Percentiles rank a stretch among this genome's conserved stretches.
These are phyloP conservation scores for Sitobion miscanthi DNA, from an alignment of 1,140 invertebrate species.

Conservation along the genomic window DNA sequence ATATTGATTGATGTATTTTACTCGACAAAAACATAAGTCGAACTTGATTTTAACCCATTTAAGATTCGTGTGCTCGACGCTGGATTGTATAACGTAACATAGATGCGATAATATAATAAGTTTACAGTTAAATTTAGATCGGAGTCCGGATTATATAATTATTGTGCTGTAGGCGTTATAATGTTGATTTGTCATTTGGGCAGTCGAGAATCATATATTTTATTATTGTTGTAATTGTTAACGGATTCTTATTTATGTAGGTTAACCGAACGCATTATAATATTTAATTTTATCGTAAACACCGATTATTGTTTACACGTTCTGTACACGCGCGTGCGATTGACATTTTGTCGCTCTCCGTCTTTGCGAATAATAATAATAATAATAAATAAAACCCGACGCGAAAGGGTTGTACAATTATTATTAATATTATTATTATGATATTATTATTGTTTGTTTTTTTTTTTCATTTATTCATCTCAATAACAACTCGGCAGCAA, in stretches of 20 bases:
- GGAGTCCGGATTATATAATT: not conserved
- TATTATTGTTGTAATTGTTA: not conserved
- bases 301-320: not conserved
- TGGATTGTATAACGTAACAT: not conserved
- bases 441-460: too few relatives aligned
- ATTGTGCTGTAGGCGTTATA: not conserved
- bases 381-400: not conserved
- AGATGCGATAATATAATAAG: not conserved
- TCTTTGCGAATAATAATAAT: not conserved
- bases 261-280: constrained; percentile 19
- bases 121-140: not conserved
- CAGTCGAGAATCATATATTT: not conserved
- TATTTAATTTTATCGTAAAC: not conserved
- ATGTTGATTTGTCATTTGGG: not conserved
- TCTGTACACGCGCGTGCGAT: not conserved
- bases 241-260: not conserved
- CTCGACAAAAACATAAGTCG: too few relatives aligned
- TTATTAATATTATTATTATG: not conserved
- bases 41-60: too few relatives aligned
- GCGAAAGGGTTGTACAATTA: not conserved
- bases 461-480: not conserved
- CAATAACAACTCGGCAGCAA: too few relatives aligned
- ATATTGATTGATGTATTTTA: too few relatives aligned
- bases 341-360: constrained; percentile 5
- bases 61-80: too few relatives aligned